These are phyloP conservation scores for Arvicanthis niloticus DNA, from an alignment of 2,113 vertebrate genomes.

Conservation along the genomic window DNA sequence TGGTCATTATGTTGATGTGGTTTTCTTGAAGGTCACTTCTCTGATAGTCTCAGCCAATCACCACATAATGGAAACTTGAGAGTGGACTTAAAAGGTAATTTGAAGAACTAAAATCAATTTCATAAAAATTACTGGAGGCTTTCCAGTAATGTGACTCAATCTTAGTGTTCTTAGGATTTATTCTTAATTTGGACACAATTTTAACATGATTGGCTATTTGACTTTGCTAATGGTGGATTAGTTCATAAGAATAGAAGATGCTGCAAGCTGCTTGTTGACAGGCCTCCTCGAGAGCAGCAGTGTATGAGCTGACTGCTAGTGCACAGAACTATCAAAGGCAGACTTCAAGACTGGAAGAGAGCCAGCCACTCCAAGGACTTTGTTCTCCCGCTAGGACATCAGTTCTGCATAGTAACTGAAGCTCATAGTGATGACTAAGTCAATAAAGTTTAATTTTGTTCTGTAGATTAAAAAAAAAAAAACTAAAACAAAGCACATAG, in stretches of 20 bases:
- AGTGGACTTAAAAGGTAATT: background rate
- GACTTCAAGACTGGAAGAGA: constrained; percentile 14
- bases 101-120: constrained; percentile 52
- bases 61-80: background rate
- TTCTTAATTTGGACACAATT: constrained; percentile 38
- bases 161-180: constrained; percentile 24
- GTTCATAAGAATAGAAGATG: background rate
- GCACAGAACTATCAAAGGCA: constrained; percentile 8
- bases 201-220: constrained; percentile 39
- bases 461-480: constrained; percentile 12
- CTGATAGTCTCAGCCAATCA: background rate
- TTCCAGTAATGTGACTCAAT: background rate
- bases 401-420: constrained; percentile 28
- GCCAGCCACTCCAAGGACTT: background rate
- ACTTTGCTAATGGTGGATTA: background rate
- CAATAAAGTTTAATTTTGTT: constrained; percentile 27
- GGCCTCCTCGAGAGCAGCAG: constrained; percentile 5
- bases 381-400: background rate
- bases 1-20: constrained; percentile 10
- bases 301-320: background rate
- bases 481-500: background rate
- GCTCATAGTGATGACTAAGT: constrained; percentile 19
- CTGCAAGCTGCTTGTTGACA: constrained; percentile 29
- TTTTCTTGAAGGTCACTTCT: background rate
- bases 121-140: constrained; percentile 18